Base-by-base conservation (phyloP, 2,797 vertebrate genomes). In the Telmatherina bonti region DNA sequence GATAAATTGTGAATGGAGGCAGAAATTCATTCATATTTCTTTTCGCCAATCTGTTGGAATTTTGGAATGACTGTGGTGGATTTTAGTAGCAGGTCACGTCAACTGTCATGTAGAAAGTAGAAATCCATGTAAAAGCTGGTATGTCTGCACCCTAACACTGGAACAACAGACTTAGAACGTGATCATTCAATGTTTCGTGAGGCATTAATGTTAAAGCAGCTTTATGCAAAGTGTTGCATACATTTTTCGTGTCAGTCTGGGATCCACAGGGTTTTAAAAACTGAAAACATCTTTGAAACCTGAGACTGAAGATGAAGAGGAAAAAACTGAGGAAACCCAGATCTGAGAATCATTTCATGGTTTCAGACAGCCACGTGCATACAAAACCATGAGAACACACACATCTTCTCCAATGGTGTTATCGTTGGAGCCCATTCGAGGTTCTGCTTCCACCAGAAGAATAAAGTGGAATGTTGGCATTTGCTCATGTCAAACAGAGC, bases 401-500 rank as follows among this genome's bases (percentile, higher is more conserved):
- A 79, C 56, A 30, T 47, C 38, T 36, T 41, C 33, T 70, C 53
- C 20, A 18, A 30, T 89, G 79, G 29, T 89, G 81, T 87, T 91
- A 80, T 86, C 60, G 3, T 84, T 89, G 88, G 88, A 91, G 72
- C 57, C 54, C 45, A 59, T 71, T 58, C 78, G 45, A 64, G 69
- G 18, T 67, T 78, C 0, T 0, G 20, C 54, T 62, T 9, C 16
- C 7, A 69, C 58, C 72, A 71, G 74, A 70, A 71, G 78, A 79
- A 79, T 69, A 68, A 82, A 89, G 68, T 38, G 72, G 69, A 88
- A 77, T 83, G 24, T 83, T 91, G 88, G 88, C 87, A 66, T 70
- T 47, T 54, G 64, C 81, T 89, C 85, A 88, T 79, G 86, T 76
- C 61, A 91, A 90, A 91, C 82, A 79, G 57, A 85, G 74, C 36